Percentiles rank a stretch among this genome's conserved stretches.
Conservation (phyloP, 2,113 vertebrate genomes). For the Numenius arquata region DNA sequence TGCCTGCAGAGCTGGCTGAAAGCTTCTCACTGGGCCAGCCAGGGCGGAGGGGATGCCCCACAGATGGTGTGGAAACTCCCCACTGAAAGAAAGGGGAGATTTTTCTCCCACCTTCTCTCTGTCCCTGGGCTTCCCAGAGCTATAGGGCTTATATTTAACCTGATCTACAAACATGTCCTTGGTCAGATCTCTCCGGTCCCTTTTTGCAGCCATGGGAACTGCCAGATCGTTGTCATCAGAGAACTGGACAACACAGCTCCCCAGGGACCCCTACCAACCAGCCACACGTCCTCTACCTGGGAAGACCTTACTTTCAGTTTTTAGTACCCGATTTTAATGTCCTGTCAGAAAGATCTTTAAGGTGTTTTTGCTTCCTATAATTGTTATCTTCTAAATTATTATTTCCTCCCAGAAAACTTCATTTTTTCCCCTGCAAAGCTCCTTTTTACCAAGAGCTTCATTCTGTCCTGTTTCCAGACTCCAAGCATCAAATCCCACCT, state of each 20-base stretch:
- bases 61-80: background rate
- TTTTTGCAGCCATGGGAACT: background rate
- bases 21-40: fast-evolving
- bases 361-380: background rate
- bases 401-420: background rate
- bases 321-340: background rate
- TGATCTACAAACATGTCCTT: background rate
- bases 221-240: background rate
- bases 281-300: background rate
- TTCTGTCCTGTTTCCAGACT: background rate
- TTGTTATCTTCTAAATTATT: background rate
- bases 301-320: background rate
- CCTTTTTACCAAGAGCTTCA: background rate
- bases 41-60: background rate
- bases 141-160: background rate
- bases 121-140: background rate
- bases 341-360: background rate
- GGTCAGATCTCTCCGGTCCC: background rate
- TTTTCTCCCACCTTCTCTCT: background rate
- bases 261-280: background rate
- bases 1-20: background rate
- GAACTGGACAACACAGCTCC: background rate
- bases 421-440: background rate
- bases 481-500: background rate
- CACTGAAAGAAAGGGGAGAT: background rate